Percentiles rank a stretch among this genome's conserved stretches.
phyloP scores from a whole-genome alignment of 92 coral and sea anemone species.

The Phymanthus crucifer region DNA sequence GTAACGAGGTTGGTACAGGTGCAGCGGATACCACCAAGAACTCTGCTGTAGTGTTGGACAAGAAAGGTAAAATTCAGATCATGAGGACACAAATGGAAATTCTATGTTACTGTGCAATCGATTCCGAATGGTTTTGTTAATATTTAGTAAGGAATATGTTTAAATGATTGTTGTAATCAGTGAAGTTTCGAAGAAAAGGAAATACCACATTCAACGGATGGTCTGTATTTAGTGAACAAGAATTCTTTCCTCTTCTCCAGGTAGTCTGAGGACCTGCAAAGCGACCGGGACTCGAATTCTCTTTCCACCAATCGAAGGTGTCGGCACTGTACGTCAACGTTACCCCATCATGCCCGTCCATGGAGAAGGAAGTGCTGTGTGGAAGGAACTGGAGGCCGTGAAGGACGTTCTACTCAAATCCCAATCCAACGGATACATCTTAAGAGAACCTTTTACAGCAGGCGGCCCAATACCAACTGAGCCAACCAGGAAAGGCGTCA shows the following conservation, averaged over 20 bases:
- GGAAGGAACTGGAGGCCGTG: conserved; percentile 86
- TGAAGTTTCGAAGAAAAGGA: too few species aligned
- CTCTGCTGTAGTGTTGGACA: conserved; percentile 62
- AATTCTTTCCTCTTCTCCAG: background rate
- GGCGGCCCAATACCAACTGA: conserved; percentile 14
- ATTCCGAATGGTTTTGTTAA: background rate
- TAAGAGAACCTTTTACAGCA: conserved; percentile 38
- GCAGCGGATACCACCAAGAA: too few species aligned
- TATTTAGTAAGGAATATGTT: too few species aligned
- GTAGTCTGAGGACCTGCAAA: conserved; percentile 3
- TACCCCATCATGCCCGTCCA: conserved; percentile 86
- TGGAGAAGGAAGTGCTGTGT: too few species aligned
- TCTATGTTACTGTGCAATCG: background rate
- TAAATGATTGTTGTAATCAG: too few species aligned
- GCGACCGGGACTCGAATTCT: conserved; percentile 53
- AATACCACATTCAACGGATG: background rate
- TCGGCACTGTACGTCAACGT: conserved; percentile 53
- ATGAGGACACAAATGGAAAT: background rate
- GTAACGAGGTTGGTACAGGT: conserved; percentile 53
- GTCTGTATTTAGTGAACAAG: background rate
- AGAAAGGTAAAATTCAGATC: conserved; percentile 14
- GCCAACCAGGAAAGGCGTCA: conserved; percentile 50
- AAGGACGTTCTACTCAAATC: conserved; percentile 75
- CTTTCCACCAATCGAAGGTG: conserved; percentile 51
- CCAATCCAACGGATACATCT: conserved; percentile 52